phyloP scores from a whole-genome alignment of 2,888 invertebrate genomes.

The Orgyia antiqua region DNA sequence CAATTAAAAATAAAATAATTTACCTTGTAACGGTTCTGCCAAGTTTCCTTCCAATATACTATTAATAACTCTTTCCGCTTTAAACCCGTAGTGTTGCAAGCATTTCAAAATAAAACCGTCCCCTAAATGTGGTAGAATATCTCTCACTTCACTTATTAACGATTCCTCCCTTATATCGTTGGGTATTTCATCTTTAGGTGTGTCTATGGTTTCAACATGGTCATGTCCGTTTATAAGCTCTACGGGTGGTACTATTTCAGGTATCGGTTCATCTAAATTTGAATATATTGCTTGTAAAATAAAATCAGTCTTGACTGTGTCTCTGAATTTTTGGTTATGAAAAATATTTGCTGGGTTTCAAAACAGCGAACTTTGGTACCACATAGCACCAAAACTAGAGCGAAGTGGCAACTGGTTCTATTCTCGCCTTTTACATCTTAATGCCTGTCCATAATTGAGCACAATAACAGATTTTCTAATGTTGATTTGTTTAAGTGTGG shows the following conservation, averaged over 20 bases:
- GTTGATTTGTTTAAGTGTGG: no score
- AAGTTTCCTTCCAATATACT: slow-evolving; percentile 87
- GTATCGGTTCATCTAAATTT: slow-evolving; percentile 58
- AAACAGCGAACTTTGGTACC: no score
- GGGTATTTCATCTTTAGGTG: slow-evolving; percentile 56
- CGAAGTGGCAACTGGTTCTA: no score
- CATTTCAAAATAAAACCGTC: slow-evolving; percentile 86
- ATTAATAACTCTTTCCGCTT: slow-evolving; percentile 87
- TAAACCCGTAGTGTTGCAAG: slow-evolving; percentile 86
- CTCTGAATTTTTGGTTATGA: slow-evolving; percentile 59
- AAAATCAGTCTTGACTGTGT: slow-evolving; percentile 75
- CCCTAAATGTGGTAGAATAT: slow-evolving; percentile 89
- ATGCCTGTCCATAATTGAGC: no score
- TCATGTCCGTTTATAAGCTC: slow-evolving; percentile 46
- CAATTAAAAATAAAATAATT: no score
- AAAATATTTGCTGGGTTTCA: no score
- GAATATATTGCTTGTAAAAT: slow-evolving; percentile 73
- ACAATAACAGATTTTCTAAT: no score
- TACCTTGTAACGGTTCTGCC: slow-evolving; percentile 53
- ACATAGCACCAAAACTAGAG: no score
- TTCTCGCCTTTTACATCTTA: no score
- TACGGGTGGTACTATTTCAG: slow-evolving; percentile 25
- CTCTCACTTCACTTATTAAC: slow-evolving; percentile 82
- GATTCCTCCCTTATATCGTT: slow-evolving; percentile 62
- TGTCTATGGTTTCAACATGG: slow-evolving; percentile 29